Base-by-base conservation (phyloP, 2,888 invertebrate species). In the Muscina levida region DNA sequence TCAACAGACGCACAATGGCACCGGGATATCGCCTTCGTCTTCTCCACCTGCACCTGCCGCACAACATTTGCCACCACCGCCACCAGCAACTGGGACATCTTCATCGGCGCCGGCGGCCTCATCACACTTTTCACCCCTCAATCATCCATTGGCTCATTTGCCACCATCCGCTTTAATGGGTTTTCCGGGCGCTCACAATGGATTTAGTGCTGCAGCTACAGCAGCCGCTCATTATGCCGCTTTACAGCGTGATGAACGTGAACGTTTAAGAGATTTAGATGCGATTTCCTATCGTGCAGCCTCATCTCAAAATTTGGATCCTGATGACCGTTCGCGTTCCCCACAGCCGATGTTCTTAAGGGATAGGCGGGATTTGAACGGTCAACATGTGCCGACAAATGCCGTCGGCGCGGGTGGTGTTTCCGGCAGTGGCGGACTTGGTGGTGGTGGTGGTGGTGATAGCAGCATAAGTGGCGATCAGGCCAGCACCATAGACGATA, bases 271-370 rank as follows among this genome's bases (percentile, higher is more conserved):
- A 0, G 82, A 82, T 42, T 53, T 83, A 46, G 83, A 83, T 66
- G 72, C 72, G 22, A n/a, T 53, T 11, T 26, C 68, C 13, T 81
- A 77, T 57, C 74, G 81, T 10, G 79, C 83, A 79, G 15, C 82
- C 46, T 17, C 85, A 15, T 84, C 67, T 76, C 84, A 42, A 37
- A 85, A 85, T 68, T 84, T 85, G 37, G 85, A 86, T 46, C 87
- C 89, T 22, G 88, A 89, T 72, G 89, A 89, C 2, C 87, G 90
- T 22, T 90, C 91, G n/a, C 90, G 89, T 42, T 90, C 90, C n/a
- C 91, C 91, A 3, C 85, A 85, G 71, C 84, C 87, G 17, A 3
- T 81, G 84, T 77, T 57, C 84, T 13, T 84, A 82, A 31, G 82
- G 79, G 65, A 68, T 85, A 72, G 82, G 75, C 83, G 86, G 8